Evolutionary conservation across 1,140 invertebrate genomes (phyloP), one percentile per base, ranked within the genome.

Genomic region (Melanaphis sacchari): DNA sequence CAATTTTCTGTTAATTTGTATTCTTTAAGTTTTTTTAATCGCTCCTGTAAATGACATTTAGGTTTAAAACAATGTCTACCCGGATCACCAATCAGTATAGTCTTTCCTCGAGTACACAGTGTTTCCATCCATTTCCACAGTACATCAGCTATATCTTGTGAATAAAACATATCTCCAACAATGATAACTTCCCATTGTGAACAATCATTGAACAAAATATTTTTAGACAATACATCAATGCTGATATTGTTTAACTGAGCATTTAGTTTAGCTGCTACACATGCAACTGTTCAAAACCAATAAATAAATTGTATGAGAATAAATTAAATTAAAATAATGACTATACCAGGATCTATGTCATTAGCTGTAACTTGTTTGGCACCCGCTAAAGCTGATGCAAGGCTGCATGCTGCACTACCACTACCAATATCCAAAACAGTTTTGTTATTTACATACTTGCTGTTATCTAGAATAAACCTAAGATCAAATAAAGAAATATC

Each of bases 81-180:
- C 9, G 95, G 95, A 94, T 96, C 95, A 22, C 94, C 95, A 46
- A 96, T 76, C 81, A 95, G 94, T 89, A 95, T 95, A 36, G 91
- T 94, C 94, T 95, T 95, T 11, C 95, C 95, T 8, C 94, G 90
- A 5, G 49, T 46, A 24, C 93, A 85, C 11, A 95, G 93, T 21
- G 93, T 92, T 9, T 94, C 93, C 0, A 96, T 94, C 96, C 96
- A 96, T 0, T 95, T 94, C 59, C 96, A 95, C 24, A 96, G 93
- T 21, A 93, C 49, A 9, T 94, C 94, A 3, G 95, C 95, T 90
- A 96, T 96, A 87, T 96, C 95, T 94, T 96, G 95, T 94, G 96
- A 96, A 94, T 96, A 96, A 93, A 96, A 95, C 95, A 96, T 95
- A 94, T 96, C 96, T 26, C 96, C 96, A 38, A 96, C 94, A 21